A percentile compares a stretch with the other conserved stretches of the same genome.
These are phyloP conservation scores for Nanorana parkeri DNA, from an alignment of 2,113 vertebrate species.

Conservation along the genomic window DNA sequence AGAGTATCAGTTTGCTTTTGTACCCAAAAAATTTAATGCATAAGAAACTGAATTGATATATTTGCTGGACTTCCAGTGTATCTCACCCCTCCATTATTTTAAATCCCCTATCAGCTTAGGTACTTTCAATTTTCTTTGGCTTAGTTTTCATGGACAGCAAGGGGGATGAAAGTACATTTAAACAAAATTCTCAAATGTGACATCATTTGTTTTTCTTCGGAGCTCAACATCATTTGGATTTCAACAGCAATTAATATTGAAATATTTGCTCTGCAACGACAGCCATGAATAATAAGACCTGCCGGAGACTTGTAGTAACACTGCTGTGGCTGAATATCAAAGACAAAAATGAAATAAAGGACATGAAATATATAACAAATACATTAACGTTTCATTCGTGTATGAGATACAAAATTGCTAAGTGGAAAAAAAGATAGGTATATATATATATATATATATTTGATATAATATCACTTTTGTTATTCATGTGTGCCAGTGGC, in stretches of 20 bases:
- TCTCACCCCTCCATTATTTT: no score
- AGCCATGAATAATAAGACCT: background rate
- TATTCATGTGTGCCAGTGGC: background rate
- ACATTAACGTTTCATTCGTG: background rate
- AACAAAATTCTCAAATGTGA: no score
- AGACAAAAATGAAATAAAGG: slow-evolving; percentile 20
- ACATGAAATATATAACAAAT: slow-evolving; percentile 30
- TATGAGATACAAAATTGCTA: slow-evolving; percentile 28
- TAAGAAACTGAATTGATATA: no score
- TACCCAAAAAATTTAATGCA: no score
- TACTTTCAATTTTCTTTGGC: no score
- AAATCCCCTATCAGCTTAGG: no score
- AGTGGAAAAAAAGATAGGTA: slow-evolving; percentile 28
- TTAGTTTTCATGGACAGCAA: no score
- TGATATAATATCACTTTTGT: background rate
- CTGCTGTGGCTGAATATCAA: slow-evolving; percentile 14
- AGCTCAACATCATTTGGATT: background rate
- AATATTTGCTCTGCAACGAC: no score
- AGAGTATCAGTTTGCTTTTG: no score
- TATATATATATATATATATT: slow-evolving; percentile 11
- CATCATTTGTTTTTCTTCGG: no score
- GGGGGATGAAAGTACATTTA: no score
- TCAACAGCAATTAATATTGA: background rate
- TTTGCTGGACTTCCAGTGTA: no score
- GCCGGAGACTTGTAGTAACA: slow-evolving; percentile 4